Base-by-base conservation (phyloP, 2,113 vertebrate species). In the Toxotes chatareus region DNA sequence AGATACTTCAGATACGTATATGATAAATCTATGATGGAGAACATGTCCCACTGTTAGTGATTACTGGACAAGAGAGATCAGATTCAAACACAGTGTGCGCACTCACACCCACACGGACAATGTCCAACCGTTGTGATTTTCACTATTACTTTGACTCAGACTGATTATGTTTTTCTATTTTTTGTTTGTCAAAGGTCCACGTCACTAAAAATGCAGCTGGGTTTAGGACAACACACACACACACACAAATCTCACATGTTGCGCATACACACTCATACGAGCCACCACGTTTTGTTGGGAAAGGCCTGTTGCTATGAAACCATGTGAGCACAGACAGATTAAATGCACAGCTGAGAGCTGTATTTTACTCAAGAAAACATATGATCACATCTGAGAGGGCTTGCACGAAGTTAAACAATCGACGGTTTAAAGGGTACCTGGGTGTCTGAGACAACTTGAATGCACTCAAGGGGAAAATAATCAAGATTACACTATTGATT, bases 261-360 rank as follows among this genome's bases (percentile, higher is more conserved):
- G 9, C 53, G 42, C 12, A 32, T 4, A 16, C 19, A 55, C 36
- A 71, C 40, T 17, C 19, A 38, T 51, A 44, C 11, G 38, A 17
- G 21, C 9, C 34, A 69, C 56, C 47, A 21, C 73, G 27, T 65
- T 67, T 59, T 21, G 60, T 16, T 55, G 23, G 23, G 31, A 19
- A 42, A 79, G 31, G 55, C 59, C 21, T 71, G 86, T 84, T 88
- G 67, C 82, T 87, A 73, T 82, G 78, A 84, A 76, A 87, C 67
- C 53, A 57, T 38, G 16, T 9, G 19, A 56, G 64, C 27, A 49
- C 38, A 36, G 44, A 73, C 40, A 8, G 51, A 59, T 74, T 13
- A 77, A 61, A 72, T 40, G 27, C 8, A 34, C 31, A 21, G 56
- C 46, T 34, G 32, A 69, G 51, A 84, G 59, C 61, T 38, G 8